These are phyloP conservation scores for Peromyscus californicus DNA, from an alignment of 2,113 vertebrate species.

Conservation along the genomic window DNA sequence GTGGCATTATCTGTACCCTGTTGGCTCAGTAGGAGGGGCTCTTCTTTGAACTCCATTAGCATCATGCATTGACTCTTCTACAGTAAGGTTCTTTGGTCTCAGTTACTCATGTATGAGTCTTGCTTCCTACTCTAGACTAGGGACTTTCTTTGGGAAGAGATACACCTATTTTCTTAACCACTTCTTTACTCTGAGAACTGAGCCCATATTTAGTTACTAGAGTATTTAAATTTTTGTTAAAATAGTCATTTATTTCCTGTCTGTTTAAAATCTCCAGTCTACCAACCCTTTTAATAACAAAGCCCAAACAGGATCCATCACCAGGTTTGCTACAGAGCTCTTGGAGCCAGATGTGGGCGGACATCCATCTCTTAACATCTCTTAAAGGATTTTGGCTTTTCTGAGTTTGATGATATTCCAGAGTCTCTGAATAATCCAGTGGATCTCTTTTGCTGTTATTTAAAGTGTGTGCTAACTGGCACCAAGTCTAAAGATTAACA, in stretches of 20 bases:
- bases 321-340: constrained; percentile 4
- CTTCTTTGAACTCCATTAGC: neutral
- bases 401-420: constrained; percentile 63
- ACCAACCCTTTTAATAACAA: constrained; percentile 4
- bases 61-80: neutral
- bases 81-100: neutral
- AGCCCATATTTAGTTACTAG: neutral
- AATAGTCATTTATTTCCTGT: constrained; percentile 23
- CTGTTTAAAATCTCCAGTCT: constrained; percentile 31
- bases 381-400: constrained; percentile 31
- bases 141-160: constrained; percentile 29
- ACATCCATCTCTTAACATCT: constrained; percentile 59
- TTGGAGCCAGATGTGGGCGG: constrained; percentile 37
- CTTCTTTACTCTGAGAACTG: neutral
- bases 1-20: neutral
- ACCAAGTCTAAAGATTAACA: constrained; percentile 64
- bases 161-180: constrained; percentile 10
- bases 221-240: constrained; percentile 55
- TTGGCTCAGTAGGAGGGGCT: neutral
- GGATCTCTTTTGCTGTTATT: constrained; percentile 57
- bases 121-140: neutral
- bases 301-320: constrained; percentile 29
- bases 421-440: constrained; percentile 57
- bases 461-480: constrained; percentile 69
- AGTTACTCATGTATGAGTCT: constrained; percentile 27